A percentile compares a stretch with the other conserved stretches of the same genome.
phyloP scores from a whole-genome alignment of 2,797 vertebrate genomes.

The Potorous gilbertii region DNA sequence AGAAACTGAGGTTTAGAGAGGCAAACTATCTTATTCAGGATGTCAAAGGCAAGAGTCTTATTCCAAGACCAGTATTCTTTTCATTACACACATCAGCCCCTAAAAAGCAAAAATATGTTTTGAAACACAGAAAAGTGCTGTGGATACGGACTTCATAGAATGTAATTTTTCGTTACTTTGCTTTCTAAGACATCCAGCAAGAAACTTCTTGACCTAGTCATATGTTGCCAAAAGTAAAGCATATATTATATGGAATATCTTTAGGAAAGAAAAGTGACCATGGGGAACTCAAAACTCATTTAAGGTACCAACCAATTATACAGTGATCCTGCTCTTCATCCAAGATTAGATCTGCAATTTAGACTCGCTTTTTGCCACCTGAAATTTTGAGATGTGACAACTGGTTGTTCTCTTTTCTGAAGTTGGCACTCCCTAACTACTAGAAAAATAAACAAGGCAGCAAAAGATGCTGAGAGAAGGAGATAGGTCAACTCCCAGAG shows the following conservation, averaged over 20 bases:
- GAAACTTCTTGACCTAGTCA: constrained; percentile 76
- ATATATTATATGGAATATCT: constrained; percentile 63
- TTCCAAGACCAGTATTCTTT: neutral
- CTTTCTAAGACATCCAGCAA: constrained; percentile 68
- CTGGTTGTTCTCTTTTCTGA: constrained; percentile 32
- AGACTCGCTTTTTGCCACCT: constrained; percentile 35
- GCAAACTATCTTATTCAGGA: neutral
- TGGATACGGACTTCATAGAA: neutral
- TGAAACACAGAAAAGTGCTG: neutral
- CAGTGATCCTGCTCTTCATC: neutral
- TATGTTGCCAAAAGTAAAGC: constrained; percentile 1
- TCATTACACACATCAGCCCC: neutral
- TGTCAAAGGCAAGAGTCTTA: neutral
- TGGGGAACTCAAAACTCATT: neutral
- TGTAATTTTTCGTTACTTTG: constrained; percentile 19
- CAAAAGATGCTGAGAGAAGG: constrained; percentile 13
- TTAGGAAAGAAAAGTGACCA: constrained; percentile 44
- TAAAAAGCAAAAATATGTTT: neutral
- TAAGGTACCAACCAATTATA: neutral
- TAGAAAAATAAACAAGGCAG: constrained; percentile 54
- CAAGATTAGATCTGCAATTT: neutral
- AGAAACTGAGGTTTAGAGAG: neutral
- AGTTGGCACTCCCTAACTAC: neutral
- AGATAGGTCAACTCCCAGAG: constrained; percentile 33
- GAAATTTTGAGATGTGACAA: constrained; percentile 44